Base-by-base conservation (phyloP, 2,113 vertebrate genomes). In the Oxygymnocypris stewartii region DNA sequence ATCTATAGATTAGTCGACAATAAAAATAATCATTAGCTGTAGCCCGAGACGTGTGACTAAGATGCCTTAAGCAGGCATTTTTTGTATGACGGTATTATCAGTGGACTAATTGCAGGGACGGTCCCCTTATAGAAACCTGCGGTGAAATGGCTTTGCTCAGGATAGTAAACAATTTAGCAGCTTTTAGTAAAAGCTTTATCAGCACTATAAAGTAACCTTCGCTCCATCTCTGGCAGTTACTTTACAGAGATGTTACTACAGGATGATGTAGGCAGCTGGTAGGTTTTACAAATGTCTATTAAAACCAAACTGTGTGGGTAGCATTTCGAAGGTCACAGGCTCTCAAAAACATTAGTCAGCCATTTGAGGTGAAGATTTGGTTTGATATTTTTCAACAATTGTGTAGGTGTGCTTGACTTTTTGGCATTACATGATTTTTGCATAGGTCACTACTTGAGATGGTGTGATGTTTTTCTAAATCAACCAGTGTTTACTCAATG, bases 261-360 rank as follows among this genome's bases (percentile, higher is more conserved):
- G 54, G 54, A 42, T 80, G 54, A 80, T 47, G 59, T 81, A 65
- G 79, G 79, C 23, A 47, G 57, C 8, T 47, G 74, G 74, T 12
- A 54, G 35, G 31, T 54, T 37, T 67, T 83, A 73, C 18, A 25
- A 35, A 31, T 51, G 35, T 57, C 77, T 74, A n/a, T 71, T 74
- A 57, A 78, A 57, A 61, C 76, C 12, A 57, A 35, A 9, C 20
- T 42, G 77, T 86, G 85, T 67, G 78, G 77, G 78, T 73, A n/a
- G 78, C 18, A 28, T 80, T 54, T 79, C 23, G n/a, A 73, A 79
- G 84, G 84, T 79, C 85, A 86, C 65, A 74, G 13, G 13, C 51
- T 69, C 6, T 74, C 25, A 86, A 86, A 74, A 74, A 35, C 25
- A 25, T 78, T 67, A 86, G 78, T 80, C 77, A 80, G 85, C 25